phyloP scores from a whole-genome alignment of 2,797 vertebrate species.

The Todus mexicanus region DNA sequence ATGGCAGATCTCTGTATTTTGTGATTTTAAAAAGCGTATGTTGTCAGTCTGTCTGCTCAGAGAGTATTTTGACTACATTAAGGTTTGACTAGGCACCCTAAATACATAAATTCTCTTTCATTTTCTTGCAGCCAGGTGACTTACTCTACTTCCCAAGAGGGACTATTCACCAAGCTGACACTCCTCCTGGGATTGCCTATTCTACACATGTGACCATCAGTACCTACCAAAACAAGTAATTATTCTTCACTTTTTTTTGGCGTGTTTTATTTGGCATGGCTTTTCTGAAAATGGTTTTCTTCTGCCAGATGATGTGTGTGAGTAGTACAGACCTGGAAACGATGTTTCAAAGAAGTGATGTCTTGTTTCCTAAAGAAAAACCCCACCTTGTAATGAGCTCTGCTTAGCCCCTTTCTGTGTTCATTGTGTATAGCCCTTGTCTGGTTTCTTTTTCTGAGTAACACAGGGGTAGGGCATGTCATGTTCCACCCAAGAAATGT shows the following conservation, averaged over 20 bases:
- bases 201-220: constrained; percentile 92
- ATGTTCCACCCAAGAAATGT: not conserved
- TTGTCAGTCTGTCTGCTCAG: not conserved
- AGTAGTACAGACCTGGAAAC: not conserved
- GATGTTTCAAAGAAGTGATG: not conserved
- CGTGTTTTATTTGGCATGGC: not conserved
- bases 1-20: not conserved
- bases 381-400: not conserved
- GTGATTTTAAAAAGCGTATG: not conserved
- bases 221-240: constrained; percentile 91
- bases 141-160: constrained; percentile 92
- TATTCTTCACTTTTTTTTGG: not conserved
- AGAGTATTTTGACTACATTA: not conserved
- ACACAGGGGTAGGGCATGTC: too few relatives aligned
- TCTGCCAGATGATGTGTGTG: not conserved
- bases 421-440: not conserved
- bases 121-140: constrained; percentile 82
- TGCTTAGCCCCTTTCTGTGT: not conserved
- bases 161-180: constrained; percentile 90
- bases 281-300: not conserved
- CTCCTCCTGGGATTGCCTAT: constrained; percentile 77
- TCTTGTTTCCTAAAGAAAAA: not conserved
- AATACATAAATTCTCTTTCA: not conserved
- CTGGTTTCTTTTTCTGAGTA: not conserved
- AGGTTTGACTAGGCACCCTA: not conserved